Conservation (phyloP, 1,140 invertebrate species). For the Frieseomelitta varia region DNA sequence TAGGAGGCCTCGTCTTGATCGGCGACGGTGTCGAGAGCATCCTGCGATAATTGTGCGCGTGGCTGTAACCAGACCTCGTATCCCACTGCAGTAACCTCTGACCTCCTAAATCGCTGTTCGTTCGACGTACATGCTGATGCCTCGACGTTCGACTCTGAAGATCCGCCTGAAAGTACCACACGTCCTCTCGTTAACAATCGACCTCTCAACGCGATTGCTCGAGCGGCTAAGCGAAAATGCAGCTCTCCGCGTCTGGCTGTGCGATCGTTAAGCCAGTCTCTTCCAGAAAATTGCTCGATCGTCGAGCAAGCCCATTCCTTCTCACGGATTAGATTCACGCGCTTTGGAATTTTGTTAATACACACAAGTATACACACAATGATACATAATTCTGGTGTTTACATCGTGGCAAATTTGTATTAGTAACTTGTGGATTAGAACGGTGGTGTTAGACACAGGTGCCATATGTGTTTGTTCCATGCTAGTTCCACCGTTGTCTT, state of each 20-base stretch:
- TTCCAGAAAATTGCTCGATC: constrained; percentile 6
- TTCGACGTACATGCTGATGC: constrained; percentile 83
- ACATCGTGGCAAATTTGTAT: not conserved
- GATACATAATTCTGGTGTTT: no score
- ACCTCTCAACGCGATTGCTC: not conserved
- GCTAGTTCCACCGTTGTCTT: not conserved
- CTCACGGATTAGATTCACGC: not conserved
- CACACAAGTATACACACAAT: not conserved
- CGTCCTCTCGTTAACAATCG: not conserved
- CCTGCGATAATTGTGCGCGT: constrained; percentile 76
- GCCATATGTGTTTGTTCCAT: not conserved
- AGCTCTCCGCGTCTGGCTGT: not conserved
- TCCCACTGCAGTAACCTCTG: constrained; percentile 84
- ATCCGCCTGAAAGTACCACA: constrained; percentile 80
- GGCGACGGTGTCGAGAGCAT: constrained; percentile 86
- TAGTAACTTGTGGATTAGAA: not conserved
- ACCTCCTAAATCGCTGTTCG: constrained; percentile 85
- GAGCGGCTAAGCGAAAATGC: not conserved
- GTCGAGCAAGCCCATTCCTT: not conserved
- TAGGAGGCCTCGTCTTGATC: constrained; percentile 83
- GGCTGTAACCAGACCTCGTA: constrained; percentile 80
- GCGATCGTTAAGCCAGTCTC: constrained; percentile 4
- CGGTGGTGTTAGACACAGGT: not conserved
- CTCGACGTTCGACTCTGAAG: constrained; percentile 81
- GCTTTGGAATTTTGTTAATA: not conserved